phyloP scores from a whole-genome alignment of 2,888 invertebrate species.

The Actias luna region DNA sequence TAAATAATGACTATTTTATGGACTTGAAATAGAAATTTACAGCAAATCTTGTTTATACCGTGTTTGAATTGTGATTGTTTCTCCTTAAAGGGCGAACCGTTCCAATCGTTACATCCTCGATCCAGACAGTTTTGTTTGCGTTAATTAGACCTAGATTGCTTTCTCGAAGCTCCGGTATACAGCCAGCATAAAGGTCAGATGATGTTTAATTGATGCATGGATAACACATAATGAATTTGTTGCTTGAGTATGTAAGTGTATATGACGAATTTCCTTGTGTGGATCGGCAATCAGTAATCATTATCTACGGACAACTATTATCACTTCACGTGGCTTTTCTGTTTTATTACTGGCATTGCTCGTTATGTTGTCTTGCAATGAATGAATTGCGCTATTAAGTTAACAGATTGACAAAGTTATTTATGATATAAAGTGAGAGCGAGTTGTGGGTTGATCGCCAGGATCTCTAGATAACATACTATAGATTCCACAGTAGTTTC shows the following conservation, averaged over 20 bases:
- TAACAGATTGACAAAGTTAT: slow-evolving; percentile 82
- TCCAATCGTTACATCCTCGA: slow-evolving; percentile 76
- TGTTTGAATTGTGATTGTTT: slow-evolving; percentile 77
- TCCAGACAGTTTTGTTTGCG: slow-evolving; percentile 53
- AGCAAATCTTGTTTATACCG: slow-evolving; percentile 61
- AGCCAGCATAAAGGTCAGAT: slow-evolving; percentile 56
- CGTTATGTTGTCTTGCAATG: slow-evolving; percentile 79
- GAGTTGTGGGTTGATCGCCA: slow-evolving; percentile 65
- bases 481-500: neutral
- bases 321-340: slow-evolving; percentile 79
- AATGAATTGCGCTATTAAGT: slow-evolving; percentile 82
- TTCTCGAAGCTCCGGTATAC: slow-evolving; percentile 56
- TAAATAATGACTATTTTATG: slow-evolving; percentile 14
- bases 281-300: slow-evolving; percentile 77
- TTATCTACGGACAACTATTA: slow-evolving; percentile 81
- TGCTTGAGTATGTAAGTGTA: slow-evolving; percentile 29
- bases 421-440: slow-evolving; percentile 76
- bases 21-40: slow-evolving; percentile 35
- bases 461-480: slow-evolving; percentile 33
- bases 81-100: slow-evolving; percentile 69
- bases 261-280: slow-evolving; percentile 50
- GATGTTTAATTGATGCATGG: slow-evolving; percentile 33
- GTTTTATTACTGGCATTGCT: slow-evolving; percentile 79
- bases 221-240: slow-evolving; percentile 22
- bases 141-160: slow-evolving; percentile 51